These are phyloP conservation scores for Syritta pipiens DNA, from an alignment of 2,888 invertebrate species.

Conservation along the genomic window DNA sequence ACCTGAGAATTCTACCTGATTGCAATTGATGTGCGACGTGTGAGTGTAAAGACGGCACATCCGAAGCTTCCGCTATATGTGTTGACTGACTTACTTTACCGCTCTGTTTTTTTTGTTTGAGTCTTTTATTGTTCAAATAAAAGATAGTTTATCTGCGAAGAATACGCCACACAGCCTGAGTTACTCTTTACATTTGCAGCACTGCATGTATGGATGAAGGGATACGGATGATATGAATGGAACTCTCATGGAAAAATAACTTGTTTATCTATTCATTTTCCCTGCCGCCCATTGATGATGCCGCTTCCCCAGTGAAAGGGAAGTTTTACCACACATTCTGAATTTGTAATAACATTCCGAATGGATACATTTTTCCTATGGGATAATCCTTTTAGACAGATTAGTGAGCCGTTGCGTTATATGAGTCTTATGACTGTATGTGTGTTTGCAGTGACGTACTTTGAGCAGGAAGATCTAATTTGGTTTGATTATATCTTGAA, in stretches of 20 bases:
- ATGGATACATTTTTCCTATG: slow-evolving; percentile 51
- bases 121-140: slow-evolving; percentile 26
- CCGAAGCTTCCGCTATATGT: too few relatives aligned
- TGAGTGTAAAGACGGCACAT: too few relatives aligned
- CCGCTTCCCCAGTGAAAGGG: slow-evolving; percentile 35
- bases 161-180: not conserved
- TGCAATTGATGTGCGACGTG: too few relatives aligned
- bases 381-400: slow-evolving; percentile 62
- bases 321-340: slow-evolving; percentile 43
- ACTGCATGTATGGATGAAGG: not conserved
- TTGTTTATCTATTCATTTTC: slow-evolving; percentile 61
- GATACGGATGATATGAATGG: slow-evolving; percentile 6
- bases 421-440: slow-evolving; percentile 6
- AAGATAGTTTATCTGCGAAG: slow-evolving; percentile 24
- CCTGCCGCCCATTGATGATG: slow-evolving; percentile 24
- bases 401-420: slow-evolving; percentile 33
- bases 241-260: slow-evolving; percentile 46
- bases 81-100: slow-evolving; percentile 9
- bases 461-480: not conserved
- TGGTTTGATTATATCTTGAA: slow-evolving; percentile 26
- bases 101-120: not conserved
- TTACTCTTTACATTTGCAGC: not conserved
- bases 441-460: not conserved
- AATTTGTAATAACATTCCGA: slow-evolving; percentile 47
- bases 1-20: too few relatives aligned